These are phyloP conservation scores for Gastrophryne carolinensis DNA, from an alignment of 2,797 vertebrate species.

Conservation along the genomic window DNA sequence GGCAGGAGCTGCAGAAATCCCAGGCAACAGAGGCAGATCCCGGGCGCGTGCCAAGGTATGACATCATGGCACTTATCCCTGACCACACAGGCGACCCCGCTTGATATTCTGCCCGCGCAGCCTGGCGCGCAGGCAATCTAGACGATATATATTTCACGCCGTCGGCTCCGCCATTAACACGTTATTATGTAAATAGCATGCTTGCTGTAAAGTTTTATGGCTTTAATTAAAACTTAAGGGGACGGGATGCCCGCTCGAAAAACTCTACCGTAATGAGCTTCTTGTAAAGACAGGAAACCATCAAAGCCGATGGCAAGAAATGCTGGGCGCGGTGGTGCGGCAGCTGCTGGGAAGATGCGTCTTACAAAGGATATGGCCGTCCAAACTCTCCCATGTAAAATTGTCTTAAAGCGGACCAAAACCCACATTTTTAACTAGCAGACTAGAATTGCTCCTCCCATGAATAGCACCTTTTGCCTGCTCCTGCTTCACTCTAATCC, in stretches of 20 bases:
- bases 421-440: too few species aligned
- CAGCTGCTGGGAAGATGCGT: not conserved
- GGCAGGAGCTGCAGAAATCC: constrained; percentile 18
- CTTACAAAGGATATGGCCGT: too few species aligned
- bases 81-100: constrained; percentile 49
- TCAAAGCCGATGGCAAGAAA: not conserved
- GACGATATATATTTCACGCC: constrained; percentile 51
- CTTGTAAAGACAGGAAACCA: not conserved
- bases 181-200: constrained; percentile 53
- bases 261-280: not conserved
- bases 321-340: not conserved
- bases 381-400: too few species aligned
- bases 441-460: too few species aligned
- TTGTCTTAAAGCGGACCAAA: too few species aligned
- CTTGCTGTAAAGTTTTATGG: constrained; percentile 50
- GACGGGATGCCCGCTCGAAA: constrained; percentile 13
- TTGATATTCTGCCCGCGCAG: constrained; percentile 43
- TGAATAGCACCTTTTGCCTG: too few species aligned
- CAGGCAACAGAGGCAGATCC: constrained; percentile 26
- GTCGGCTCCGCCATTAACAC: constrained; percentile 46
- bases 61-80: constrained; percentile 51
- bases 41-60: constrained; percentile 36
- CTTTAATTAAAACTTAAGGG: constrained; percentile 49
- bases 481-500: too few species aligned
- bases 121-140: constrained; percentile 43